Base-by-base conservation (phyloP, 2,888 invertebrate genomes). In the Linnaemya tessellans region DNA sequence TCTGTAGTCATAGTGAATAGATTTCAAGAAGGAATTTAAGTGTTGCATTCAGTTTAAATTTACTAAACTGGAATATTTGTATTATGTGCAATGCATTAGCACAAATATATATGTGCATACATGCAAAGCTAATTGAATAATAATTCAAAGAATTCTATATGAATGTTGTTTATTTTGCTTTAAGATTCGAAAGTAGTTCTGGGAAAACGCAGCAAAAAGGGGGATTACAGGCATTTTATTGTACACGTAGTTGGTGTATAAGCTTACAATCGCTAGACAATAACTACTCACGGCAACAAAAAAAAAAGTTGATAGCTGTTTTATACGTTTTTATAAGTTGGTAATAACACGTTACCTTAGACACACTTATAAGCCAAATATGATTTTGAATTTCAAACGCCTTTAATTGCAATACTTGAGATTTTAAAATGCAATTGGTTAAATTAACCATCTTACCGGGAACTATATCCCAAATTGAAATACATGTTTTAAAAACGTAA, bases 41-140 rank as follows among this genome's bases (percentile, higher is more conserved):
- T 79, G 70, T 79, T 70, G 70, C 70, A 70, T 68, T 49, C 22
- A 60, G 22, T 25, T 58, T n/a, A 20, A 67, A 62, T 51, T 62
- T 62, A 74, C 62, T 38, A 62, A 62, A 35, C 30, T 18, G 30
- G 35, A 73, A 62, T 73, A 46, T 73, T 46, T 60, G 46, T 30
- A 30, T 43, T 43, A 46, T 30, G 9, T 46, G 65, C n/a, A 25
- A 22, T 46, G 56, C n/a, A 56, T 71, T 25, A 71, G 25, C 43
- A 43, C 30, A 43, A 18, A 10, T 20, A 18, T 4, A 49, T 4
- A 35, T 11, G 13, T 41, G 8, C 56, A 54, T 30, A 1, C 13
- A 35, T 56, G 5, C 15, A 70, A 49, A 70, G 80, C 80, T 80
- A 84, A 84, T 84, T 84, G 70, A 80, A 84, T 80, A 41, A 80